These are phyloP conservation scores for Rotaria sp. DNA, from an alignment of 2,888 invertebrate genomes.

Conservation along the genomic window DNA sequence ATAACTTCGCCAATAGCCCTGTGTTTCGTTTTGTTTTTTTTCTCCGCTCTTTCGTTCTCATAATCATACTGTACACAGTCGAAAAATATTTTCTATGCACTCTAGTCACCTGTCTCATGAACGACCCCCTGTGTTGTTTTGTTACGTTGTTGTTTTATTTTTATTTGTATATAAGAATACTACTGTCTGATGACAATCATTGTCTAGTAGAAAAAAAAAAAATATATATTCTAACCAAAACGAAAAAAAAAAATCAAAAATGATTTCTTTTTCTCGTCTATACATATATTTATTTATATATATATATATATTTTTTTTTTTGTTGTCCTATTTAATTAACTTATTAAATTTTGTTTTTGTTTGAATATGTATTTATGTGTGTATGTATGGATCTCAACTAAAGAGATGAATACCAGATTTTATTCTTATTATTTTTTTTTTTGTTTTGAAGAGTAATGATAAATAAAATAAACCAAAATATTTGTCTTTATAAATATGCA, in stretches of 20 bases:
- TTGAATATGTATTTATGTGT: neutral
- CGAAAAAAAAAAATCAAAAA: neutral
- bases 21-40: neutral
- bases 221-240: neutral
- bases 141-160: conserved; percentile 10
- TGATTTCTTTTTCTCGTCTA: neutral
- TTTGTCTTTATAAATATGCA: neutral
- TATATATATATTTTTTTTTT: neutral
- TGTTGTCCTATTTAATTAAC: neutral
- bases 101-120: neutral
- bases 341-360: neutral
- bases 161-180: neutral
- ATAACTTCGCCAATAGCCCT: neutral
- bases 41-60: neutral
- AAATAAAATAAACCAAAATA: neutral
- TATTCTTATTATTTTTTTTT: neutral
- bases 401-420: neutral
- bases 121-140: neutral
- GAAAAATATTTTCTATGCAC: neutral
- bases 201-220: neutral
- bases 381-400: neutral
- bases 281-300: neutral
- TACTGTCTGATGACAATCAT: neutral
- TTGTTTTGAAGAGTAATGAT: neutral
- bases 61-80: neutral